Evolutionary conservation across 2,797 vertebrate genomes (phyloP), one percentile per base, ranked within the genome.

Genomic region (Halcyon leucocephala): DNA sequence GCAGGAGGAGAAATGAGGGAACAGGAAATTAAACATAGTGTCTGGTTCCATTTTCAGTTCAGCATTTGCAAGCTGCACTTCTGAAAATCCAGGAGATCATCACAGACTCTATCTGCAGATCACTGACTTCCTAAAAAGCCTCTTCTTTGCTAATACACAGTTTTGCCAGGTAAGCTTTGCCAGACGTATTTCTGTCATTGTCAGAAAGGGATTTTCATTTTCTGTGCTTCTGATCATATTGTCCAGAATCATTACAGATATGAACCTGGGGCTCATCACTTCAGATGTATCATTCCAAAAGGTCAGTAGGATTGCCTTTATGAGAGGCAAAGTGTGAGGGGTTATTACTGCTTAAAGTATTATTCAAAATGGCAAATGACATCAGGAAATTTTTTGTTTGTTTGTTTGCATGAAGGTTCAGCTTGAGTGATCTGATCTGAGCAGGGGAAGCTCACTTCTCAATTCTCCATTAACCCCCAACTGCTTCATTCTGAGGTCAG

Each of bases 71-170:
- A 44, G 41, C 52, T 88, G 71, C 81, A 70, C 65, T 79, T 95
- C 96, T 73, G 96, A 97, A 92, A 97, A 96, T 58, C 80, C 94
- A 35, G 96, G 97, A 77, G 96, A 97, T 48, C 96, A 95, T 64
- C 96, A 95, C 51, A 93, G 91, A 33, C 97, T 98, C 41, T 98
- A 98, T 42, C 25, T 94, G 71, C 97, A 98, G 70, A 97, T 98
- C 74, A 83, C 93, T 9, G 66, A 94, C 42, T 98, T 98, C 91
- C 95, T 98, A 48, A 97, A 97, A 86, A 83, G 73, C 51, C 78
- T 98, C 57, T 96, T 95, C 94, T 97, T 95, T 55, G 51, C 79
- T 64, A 93, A 97, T 49, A 62, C 81, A 18, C 92, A 89, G 28
- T 21, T 94, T 66, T 95, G 86, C 78, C 94, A 98, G 98, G 98